Percentiles rank a stretch among this genome's conserved stretches.
phyloP scores from a whole-genome alignment of 2,797 vertebrate genomes.

The Myripristis jacobus region DNA sequence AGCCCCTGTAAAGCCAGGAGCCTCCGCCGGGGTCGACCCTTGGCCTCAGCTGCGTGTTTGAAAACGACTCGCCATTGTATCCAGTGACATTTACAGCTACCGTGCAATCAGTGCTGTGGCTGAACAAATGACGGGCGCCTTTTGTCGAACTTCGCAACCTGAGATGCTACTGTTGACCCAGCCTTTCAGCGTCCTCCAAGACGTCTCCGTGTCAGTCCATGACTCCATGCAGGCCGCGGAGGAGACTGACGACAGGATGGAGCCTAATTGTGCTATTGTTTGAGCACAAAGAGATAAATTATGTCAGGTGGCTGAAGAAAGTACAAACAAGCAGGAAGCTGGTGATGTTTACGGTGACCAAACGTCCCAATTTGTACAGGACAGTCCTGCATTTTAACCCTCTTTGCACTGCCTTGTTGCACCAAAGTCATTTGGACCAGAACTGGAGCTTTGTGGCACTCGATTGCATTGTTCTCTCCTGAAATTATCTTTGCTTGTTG shows the following conservation, averaged over 20 bases:
- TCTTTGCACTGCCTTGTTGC: too few relatives aligned
- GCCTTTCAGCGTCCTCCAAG: conserved; percentile 20
- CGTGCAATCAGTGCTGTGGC: conserved; percentile 27
- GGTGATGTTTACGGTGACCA: neutral
- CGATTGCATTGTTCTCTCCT: too few relatives aligned
- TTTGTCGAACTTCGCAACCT: conserved; percentile 14
- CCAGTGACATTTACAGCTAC: conserved; percentile 61
- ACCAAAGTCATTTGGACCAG: too few relatives aligned
- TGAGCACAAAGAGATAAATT: conserved; percentile 26
- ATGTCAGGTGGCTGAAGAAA: conserved; percentile 3
- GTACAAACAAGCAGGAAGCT: conserved; percentile 21
- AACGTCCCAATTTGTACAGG: too few relatives aligned
- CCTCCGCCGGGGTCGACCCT: conserved; percentile 37
- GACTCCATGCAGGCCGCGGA: neutral
- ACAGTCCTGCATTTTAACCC: too few relatives aligned
- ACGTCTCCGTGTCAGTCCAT: conserved; percentile 5
- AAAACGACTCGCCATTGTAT: conserved; percentile 30
- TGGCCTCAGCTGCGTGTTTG: conserved; percentile 31
- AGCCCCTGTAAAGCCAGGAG: conserved; percentile 52
- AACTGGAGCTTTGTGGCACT: too few relatives aligned
- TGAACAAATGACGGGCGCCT: conserved; percentile 33
- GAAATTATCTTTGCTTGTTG: too few relatives aligned
- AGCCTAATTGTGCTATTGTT: conserved; percentile 38
- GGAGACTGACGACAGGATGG: neutral
- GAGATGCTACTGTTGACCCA: conserved; percentile 30